Evolutionary conservation across 2,888 invertebrate species (phyloP).

Genomic region (Teleiodes luculella): DNA sequence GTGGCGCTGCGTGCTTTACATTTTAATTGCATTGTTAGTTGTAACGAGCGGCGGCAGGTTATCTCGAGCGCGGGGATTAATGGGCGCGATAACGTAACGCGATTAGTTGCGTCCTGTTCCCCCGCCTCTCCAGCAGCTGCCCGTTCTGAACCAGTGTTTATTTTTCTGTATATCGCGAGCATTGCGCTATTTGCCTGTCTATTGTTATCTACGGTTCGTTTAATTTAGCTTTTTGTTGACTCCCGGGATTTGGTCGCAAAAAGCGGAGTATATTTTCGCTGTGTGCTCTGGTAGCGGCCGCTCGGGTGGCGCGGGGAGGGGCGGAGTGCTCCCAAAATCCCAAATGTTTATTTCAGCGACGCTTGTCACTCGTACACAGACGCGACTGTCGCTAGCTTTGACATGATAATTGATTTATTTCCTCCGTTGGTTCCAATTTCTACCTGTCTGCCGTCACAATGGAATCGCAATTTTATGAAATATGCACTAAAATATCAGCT

Average conservation of each 20-base stretch:
- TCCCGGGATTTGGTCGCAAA: slow-evolving; percentile 25
- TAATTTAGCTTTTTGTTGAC: slow-evolving; percentile 28
- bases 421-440: neutral
- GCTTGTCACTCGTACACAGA: neutral
- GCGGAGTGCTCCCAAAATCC: neutral
- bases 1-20: slow-evolving; percentile 22
- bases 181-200: slow-evolving; percentile 23
- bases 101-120: slow-evolving; percentile 25
- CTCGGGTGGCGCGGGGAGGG: neutral
- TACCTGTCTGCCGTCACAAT: no score
- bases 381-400: neutral
- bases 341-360: neutral
- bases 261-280: slow-evolving; percentile 19
- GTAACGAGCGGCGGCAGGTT: slow-evolving; percentile 24
- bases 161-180: slow-evolving; percentile 21
- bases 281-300: neutral
- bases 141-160: slow-evolving; percentile 14
- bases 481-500: no score
- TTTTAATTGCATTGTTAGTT: slow-evolving; percentile 31
- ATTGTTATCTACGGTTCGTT: slow-evolving; percentile 28
- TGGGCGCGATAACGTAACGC: slow-evolving; percentile 28
- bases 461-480: no score
- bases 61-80: slow-evolving; percentile 25
- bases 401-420: slow-evolving; percentile 1
- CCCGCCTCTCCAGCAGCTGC: neutral